These are phyloP conservation scores for Chromoteleia sp. DNA, from an alignment of 2,888 invertebrate genomes.

Conservation along the genomic window DNA sequence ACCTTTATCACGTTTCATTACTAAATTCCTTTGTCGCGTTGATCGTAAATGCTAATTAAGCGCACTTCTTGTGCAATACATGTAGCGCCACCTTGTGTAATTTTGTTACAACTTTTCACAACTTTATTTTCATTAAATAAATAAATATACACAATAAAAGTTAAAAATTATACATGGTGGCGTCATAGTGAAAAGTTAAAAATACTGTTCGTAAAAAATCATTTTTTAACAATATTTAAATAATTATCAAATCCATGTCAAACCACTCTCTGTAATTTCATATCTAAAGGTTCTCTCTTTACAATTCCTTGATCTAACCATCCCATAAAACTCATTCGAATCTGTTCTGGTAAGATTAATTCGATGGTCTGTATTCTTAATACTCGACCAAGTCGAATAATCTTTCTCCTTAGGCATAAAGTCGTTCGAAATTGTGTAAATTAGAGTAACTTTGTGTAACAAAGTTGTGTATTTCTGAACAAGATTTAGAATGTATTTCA, in stretches of 20 bases:
- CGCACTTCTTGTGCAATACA: too few relatives aligned
- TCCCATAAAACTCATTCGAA: constrained; percentile 48
- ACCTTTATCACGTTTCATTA: too few relatives aligned
- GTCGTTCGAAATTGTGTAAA: constrained; percentile 86
- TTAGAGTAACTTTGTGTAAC: constrained; percentile 85
- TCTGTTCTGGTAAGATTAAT: constrained; percentile 77
- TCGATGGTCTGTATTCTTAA: constrained; percentile 81
- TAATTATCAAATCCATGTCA: constrained; percentile 23
- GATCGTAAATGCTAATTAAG: too few relatives aligned
- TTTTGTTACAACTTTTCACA: too few relatives aligned
- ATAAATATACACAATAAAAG: too few relatives aligned
- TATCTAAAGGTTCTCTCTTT: constrained; percentile 35
- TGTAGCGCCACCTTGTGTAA: too few relatives aligned
- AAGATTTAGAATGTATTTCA: constrained; percentile 83
- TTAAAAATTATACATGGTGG: too few relatives aligned
- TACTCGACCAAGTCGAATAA: constrained; percentile 31
- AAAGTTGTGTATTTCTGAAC: constrained; percentile 85
- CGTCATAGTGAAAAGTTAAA: too few relatives aligned
- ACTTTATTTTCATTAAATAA: too few relatives aligned
- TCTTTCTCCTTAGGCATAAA: constrained; percentile 83
- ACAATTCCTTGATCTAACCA: constrained; percentile 22
- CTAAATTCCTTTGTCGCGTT: too few relatives aligned
- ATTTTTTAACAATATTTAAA: not conserved
- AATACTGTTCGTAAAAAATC: not conserved
- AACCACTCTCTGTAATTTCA: constrained; percentile 43